phyloP scores from a whole-genome alignment of 2,113 vertebrate species.

The Micronycteris hirsuta region DNA sequence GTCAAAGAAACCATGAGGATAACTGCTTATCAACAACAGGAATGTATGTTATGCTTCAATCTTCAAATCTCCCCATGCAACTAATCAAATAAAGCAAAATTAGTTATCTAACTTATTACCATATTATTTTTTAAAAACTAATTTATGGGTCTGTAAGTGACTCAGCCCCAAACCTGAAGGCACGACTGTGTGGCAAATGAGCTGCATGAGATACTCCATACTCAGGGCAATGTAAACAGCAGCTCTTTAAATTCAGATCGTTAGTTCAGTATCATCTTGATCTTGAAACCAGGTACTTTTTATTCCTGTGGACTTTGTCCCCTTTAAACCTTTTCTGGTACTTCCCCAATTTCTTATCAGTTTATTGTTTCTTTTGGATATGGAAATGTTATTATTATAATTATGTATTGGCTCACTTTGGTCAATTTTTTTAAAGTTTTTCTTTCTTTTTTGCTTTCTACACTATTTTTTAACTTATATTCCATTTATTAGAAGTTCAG shows the following conservation, averaged over 20 bases:
- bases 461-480: background rate
- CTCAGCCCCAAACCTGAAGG: background rate
- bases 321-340: background rate
- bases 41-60: background rate
- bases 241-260: too few relatives aligned
- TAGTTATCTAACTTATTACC: background rate
- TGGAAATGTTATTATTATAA: background rate
- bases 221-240: accelerated
- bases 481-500: background rate
- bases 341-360: background rate
- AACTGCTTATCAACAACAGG: background rate
- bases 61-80: background rate
- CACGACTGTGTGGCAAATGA: accelerated
- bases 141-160: background rate
- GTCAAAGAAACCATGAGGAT: background rate
- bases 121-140: background rate
- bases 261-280: background rate
- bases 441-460: background rate
- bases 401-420: background rate
- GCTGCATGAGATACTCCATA: background rate
- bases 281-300: background rate
- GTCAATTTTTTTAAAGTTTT: background rate
- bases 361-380: background rate
- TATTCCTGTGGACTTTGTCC: background rate
- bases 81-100: background rate